Conservation (phyloP, 2,797 vertebrate genomes). For the Hoplostethus mediterraneus region DNA sequence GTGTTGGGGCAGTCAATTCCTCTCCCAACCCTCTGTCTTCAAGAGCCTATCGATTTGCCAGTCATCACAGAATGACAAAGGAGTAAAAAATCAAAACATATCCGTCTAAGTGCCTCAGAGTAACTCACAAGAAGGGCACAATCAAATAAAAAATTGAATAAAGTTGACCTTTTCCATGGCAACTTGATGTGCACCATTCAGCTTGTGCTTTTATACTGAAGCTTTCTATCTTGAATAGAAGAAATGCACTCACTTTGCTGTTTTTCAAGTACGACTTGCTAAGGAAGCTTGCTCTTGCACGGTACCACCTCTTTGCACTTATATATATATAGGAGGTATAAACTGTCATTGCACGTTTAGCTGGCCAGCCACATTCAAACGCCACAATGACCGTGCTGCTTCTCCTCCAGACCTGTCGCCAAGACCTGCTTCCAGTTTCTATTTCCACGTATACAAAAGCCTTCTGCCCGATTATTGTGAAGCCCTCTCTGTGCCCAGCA, state of each 20-base stretch:
- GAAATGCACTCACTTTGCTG: conserved; percentile 13
- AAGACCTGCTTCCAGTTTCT: neutral
- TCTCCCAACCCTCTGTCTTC: conserved; percentile 36
- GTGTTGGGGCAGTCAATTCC: conserved; percentile 42
- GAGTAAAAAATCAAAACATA: conserved; percentile 48
- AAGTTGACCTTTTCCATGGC: conserved; percentile 1
- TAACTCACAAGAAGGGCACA: neutral
- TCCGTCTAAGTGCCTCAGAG: neutral
- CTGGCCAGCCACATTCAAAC: neutral
- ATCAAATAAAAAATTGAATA: neutral
- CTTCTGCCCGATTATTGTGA: no score
- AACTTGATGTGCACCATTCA: conserved; percentile 6
- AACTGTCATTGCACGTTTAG: no score
- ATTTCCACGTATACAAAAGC: conserved; percentile 26
- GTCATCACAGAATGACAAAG: conserved; percentile 62
- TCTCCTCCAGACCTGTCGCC: neutral
- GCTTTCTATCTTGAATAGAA: conserved; percentile 18
- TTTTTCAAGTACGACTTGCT: conserved; percentile 5
- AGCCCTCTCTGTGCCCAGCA: no score
- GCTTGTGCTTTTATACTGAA: conserved; percentile 3
- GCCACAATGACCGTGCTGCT: neutral
- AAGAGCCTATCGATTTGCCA: conserved; percentile 62
- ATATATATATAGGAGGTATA: neutral
- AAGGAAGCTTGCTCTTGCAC: conserved; percentile 9
- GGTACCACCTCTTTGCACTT: neutral